A percentile compares a stretch with the other conserved stretches of the same genome.
These are phyloP conservation scores for Seison nebaliae DNA, from an alignment of 1,140 invertebrate species.

Conservation along the genomic window DNA sequence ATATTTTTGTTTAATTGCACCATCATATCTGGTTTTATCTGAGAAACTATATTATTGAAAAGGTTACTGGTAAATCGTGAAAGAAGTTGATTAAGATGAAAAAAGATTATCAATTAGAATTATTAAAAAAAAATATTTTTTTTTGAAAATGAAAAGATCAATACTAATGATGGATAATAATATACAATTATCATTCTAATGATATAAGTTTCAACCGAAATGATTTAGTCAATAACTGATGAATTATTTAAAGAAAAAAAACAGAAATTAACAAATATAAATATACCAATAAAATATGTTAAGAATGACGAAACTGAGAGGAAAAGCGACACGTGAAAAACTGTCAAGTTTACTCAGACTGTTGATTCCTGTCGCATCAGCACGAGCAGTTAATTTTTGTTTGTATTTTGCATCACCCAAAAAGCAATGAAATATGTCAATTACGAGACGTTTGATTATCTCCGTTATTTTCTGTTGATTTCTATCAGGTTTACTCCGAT, in stretches of 20 bases:
- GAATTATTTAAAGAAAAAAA: background rate
- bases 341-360: constrained; percentile 32
- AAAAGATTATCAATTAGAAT: too few relatives aligned
- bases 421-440: background rate
- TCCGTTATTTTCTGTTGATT: background rate
- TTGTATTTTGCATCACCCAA: constrained; percentile 5
- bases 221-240: too few relatives aligned
- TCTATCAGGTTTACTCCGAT: background rate
- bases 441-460: background rate
- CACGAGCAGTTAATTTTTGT: constrained; percentile 2
- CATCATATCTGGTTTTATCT: too few relatives aligned
- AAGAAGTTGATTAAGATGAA: too few relatives aligned
- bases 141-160: too few relatives aligned
- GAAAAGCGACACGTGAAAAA: constrained; percentile 30
- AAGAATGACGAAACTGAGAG: constrained; percentile 28
- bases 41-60: too few relatives aligned
- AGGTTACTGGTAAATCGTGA: too few relatives aligned
- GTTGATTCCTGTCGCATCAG: constrained; percentile 15
- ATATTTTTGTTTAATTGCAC: too few relatives aligned
- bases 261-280: constrained; percentile 17
- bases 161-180: too few relatives aligned
- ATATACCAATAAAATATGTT: constrained; percentile 33
- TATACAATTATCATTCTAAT: too few relatives aligned
- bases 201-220: too few relatives aligned
- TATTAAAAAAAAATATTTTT: too few relatives aligned